Conservation (phyloP, 2,113 vertebrate genomes). For the Lonchura striata region DNA sequence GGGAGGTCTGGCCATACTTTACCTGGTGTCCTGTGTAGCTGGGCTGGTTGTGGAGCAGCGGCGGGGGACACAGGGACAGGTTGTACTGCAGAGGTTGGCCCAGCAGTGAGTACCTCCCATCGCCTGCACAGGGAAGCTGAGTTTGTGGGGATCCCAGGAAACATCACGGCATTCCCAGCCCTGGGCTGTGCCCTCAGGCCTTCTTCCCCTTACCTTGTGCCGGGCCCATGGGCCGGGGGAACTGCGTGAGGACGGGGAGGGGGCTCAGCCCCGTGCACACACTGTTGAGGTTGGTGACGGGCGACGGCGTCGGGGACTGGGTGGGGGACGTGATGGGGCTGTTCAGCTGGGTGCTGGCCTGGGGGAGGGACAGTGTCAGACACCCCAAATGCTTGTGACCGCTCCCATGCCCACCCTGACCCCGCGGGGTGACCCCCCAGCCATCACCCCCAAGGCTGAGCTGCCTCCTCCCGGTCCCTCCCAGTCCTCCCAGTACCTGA, state of each 20-base stretch:
- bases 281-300: constrained; percentile 87
- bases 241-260: constrained; percentile 92
- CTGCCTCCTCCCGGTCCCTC: not conserved
- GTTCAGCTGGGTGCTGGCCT: constrained; percentile 88
- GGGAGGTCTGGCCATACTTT: not conserved
- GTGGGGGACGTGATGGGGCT: constrained; percentile 93
- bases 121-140: constrained; percentile 70
- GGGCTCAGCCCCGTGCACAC: constrained; percentile 93
- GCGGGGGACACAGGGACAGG: constrained; percentile 86
- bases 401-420: not conserved
- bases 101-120: constrained; percentile 91
- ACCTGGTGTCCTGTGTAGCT: constrained; percentile 93
- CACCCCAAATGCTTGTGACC: rapidly evolving
- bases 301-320: constrained; percentile 93
- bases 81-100: constrained; percentile 97
- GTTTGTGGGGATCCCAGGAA: too few relatives aligned
- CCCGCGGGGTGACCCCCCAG: not conserved
- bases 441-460: not conserved
- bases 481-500: constrained; percentile 77
- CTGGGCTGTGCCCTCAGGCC: rapidly evolving
- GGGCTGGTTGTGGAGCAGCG: constrained; percentile 90
- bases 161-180: not conserved
- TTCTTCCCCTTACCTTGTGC: constrained; percentile 82
- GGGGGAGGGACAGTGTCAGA: not conserved
- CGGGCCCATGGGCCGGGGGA: constrained; percentile 87